Evolutionary conservation across 1,140 invertebrate genomes (phyloP), one percentile per base, ranked within the genome.

Genomic region (Caenorhabditis inopinata): DNA sequence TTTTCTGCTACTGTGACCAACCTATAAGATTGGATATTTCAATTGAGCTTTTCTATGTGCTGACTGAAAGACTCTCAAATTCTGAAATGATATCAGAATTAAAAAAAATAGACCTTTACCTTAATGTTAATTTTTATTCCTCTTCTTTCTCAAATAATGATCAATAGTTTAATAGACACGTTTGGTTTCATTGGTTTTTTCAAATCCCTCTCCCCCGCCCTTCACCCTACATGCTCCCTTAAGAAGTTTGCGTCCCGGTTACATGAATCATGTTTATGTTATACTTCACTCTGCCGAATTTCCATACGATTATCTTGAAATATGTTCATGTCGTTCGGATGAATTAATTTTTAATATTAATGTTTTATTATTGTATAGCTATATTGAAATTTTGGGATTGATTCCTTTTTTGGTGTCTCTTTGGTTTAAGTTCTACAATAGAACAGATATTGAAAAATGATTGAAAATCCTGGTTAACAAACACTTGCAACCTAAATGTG

Each of bases 141-240:
- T 14, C 38, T 42, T 42, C 38, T 7, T 14, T 42, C n/a, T n/a
- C n/a, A 58, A 21, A 58, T 32, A 58, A 14, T 16, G 25, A 68
- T 42, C 23, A 68, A 29, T 68, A 68, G 58, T 42, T 68, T 68
- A 21, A 38, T 68, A 68, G 58, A 68, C 58, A 68, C 58, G 32
- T 68, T 68, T 21, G 27, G 35, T n/a, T 29, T 32, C 25, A 35
- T 21, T 7, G 35, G 58, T 42, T 68, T 18, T 6, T 9, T 51
- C 27, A n/a, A 25, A 25, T 51, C 27, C 7, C 9, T 58, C 9
- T 58, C 11, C 16, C 16, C 14, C 11, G 14, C 6, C 58, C 11
- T 18, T 18, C 16, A 21, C 27, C 23, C 23, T 7, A 16, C 58
- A 4, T 9, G n/a, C 12, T 6, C 32, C 32, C 58, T 18, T 38